Base-by-base conservation (phyloP, 2,888 invertebrate species). In the Sericinus montela region DNA sequence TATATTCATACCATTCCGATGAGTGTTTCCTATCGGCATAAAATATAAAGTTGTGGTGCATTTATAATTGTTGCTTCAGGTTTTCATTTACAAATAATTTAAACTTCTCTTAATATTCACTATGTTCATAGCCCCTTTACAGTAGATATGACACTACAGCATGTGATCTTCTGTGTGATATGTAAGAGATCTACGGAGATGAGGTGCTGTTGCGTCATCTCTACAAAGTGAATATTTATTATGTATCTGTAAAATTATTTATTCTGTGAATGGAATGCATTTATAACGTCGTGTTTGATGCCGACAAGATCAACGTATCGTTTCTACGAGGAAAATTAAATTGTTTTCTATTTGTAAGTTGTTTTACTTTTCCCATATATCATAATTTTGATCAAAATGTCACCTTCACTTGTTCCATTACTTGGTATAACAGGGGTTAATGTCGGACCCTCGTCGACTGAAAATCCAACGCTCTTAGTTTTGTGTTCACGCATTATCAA, bases 271-370 rank as follows among this genome's bases (percentile, higher is more conserved):
- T 32, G 39, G 15, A 15, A 34, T 46, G 46, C 39, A 46, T 46
- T 46, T 46, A 40, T 38, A 45, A 25, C 37, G 23, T n/a, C 35
- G 16, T 29, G 28, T 23, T 32, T n/a, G 25, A 16, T 29, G 37
- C 30, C 19, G 39, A 28, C 32, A 4, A 32, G 32, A 32, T 32
- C 34, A 25, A 13, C 30, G 42, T 42, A 47, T 47, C 54, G 37
- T 51, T 53, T 43, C 43, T 46, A 42, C 30, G 39, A 13, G 39
- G 29, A 42, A 51, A 38, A 37, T 42, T 42, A 48, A 42, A 43
- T 49, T 34, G 44, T 28, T 34, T 46, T 46, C 39, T 45, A 45
- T 49, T 49, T 46, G 38, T 19, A 36, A 36, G 15, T 14, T 25
- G 8, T 45, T 37, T 25, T 5, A 28, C 29, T 40, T 23, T 14